Conservation (phyloP, 92 coral and sea anemone species). For the Paragorgia papillata region DNA sequence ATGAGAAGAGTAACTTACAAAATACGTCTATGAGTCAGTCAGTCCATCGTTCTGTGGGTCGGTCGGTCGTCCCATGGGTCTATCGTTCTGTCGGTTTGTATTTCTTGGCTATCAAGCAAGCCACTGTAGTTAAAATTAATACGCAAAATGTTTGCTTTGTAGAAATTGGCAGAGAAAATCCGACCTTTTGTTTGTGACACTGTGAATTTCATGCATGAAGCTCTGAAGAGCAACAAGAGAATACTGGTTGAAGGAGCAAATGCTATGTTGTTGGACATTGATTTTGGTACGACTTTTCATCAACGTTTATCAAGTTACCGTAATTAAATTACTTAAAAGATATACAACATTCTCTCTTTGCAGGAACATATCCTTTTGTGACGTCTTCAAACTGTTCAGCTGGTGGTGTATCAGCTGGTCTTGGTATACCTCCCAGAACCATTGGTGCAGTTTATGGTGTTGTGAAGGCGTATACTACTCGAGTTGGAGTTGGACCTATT, state of each 20-base stretch:
- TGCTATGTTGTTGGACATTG: slow-evolving; percentile 95
- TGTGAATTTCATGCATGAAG: slow-evolving; percentile 82
- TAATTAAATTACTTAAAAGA: no score
- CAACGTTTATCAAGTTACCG: no score
- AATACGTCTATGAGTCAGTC: no score
- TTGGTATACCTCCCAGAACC: slow-evolving; percentile 92
- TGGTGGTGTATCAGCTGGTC: slow-evolving; percentile 97
- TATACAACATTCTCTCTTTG: not conserved
- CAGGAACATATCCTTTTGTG: slow-evolving; percentile 96
- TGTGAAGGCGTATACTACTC: slow-evolving; percentile 92
- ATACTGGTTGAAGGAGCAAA: slow-evolving; percentile 94
- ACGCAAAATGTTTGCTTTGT: slow-evolving; percentile 16
- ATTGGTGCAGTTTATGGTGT: slow-evolving; percentile 90
- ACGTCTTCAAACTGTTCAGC: slow-evolving; percentile 93
- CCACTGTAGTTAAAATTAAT: no score
- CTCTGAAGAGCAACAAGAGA: slow-evolving; percentile 66
- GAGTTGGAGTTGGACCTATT: slow-evolving; percentile 92
- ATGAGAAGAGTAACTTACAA: no score
- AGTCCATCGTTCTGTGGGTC: no score
- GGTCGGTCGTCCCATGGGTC: no score
- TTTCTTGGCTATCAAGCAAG: no score
- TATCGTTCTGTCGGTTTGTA: no score
- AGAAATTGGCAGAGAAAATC: slow-evolving; percentile 81
- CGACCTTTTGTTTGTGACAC: slow-evolving; percentile 95
- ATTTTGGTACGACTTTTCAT: slow-evolving; percentile 74